Evolutionary conservation across 2,888 invertebrate species (phyloP).

Genomic region (Neoscelio sp.): DNA sequence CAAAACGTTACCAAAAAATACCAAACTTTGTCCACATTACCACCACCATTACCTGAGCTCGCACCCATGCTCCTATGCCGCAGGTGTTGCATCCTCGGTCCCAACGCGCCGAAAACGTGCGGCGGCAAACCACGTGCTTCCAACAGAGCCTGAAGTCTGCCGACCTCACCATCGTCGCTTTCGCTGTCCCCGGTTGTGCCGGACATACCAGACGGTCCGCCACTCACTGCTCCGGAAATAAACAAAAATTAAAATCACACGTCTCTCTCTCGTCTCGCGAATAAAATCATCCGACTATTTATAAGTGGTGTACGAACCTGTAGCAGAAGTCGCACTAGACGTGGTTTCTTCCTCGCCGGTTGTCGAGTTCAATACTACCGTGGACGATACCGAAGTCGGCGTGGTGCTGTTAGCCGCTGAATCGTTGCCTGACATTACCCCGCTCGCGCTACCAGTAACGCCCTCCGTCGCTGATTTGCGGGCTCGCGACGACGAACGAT

Average conservation of each 20-base stretch:
- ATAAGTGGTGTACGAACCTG: conserved; percentile 76
- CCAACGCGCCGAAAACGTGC: conserved; percentile 97
- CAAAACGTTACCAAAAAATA: too few relatives aligned
- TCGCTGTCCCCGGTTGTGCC: conserved; percentile 87
- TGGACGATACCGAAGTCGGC: conserved; percentile 77
- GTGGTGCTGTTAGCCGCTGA: conserved; percentile 77
- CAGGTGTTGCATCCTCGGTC: conserved; percentile 98
- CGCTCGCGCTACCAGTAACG: conserved; percentile 74
- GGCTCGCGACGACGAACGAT: conserved; percentile 84
- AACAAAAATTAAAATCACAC: background rate
- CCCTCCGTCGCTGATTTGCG: conserved; percentile 84
- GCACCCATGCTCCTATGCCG: conserved; percentile 97
- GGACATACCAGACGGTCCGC: conserved; percentile 82
- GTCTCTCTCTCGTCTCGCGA: background rate
- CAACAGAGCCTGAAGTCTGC: conserved; percentile 95
- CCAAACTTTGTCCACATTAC: too few relatives aligned
- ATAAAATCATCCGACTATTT: conserved; percentile 68
- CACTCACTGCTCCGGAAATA: conserved; percentile 73
- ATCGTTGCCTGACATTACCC: conserved; percentile 80
- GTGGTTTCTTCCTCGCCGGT: conserved; percentile 78
- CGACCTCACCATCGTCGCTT: conserved; percentile 97
- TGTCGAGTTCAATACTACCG: conserved; percentile 77
- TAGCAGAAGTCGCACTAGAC: conserved; percentile 77
- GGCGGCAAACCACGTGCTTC: conserved; percentile 98
- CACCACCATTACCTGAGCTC: conserved; percentile 90